These are phyloP conservation scores for Bagarius yarrelli DNA, from an alignment of 2,113 vertebrate genomes.

Conservation along the genomic window DNA sequence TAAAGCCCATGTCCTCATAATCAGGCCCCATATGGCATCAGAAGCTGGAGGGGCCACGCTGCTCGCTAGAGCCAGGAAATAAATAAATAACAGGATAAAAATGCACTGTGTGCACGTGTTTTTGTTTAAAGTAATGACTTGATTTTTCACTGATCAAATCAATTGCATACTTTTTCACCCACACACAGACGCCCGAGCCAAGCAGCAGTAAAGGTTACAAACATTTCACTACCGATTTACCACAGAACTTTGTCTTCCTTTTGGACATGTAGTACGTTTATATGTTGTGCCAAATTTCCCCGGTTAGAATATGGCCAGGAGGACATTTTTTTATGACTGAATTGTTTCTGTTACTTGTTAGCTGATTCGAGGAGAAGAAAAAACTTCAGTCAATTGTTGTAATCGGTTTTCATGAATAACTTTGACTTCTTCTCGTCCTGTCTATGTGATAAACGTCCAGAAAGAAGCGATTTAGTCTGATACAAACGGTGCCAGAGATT, in stretches of 20 bases:
- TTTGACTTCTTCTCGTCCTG: not conserved
- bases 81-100: slow-evolving; percentile 48
- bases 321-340: not conserved
- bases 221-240: slow-evolving; percentile 26
- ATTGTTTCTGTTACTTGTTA: not conserved
- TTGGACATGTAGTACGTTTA: not conserved
- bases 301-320: not conserved
- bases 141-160: slow-evolving; percentile 57
- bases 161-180: slow-evolving; percentile 42
- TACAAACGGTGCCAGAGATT: not conserved
- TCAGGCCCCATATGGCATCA: slow-evolving; percentile 66
- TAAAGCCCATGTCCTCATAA: slow-evolving; percentile 62
- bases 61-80: slow-evolving; percentile 24
- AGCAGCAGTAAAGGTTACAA: slow-evolving; percentile 35
- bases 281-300: not conserved
- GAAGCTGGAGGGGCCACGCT: slow-evolving; percentile 30
- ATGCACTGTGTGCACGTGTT: slow-evolving; percentile 51
- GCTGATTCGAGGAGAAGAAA: not conserved
- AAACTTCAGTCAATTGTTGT: too few relatives aligned
- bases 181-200: slow-evolving; percentile 9
- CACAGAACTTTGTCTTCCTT: slow-evolving; percentile 12
- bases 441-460: not conserved
- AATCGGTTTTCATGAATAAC: not conserved
- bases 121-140: slow-evolving; percentile 54
- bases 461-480: not conserved